Conservation (phyloP, 1,140 invertebrate species). For the Hylyphantes graminicola region DNA sequence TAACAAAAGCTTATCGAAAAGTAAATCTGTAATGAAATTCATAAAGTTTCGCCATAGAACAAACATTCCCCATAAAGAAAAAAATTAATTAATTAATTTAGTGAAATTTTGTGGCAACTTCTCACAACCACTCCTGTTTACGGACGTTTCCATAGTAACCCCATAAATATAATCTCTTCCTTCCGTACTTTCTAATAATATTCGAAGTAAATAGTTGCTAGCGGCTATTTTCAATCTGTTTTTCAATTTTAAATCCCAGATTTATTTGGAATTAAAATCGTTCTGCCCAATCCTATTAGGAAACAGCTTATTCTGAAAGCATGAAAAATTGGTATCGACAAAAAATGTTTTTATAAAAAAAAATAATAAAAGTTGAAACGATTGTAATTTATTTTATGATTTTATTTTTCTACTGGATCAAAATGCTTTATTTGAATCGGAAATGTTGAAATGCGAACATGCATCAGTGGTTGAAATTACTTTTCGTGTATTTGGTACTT, state of each 20-base stretch:
- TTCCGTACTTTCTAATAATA: not conserved
- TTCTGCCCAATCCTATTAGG: conserved; percentile 8
- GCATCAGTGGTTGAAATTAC: not conserved
- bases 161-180: too few species aligned
- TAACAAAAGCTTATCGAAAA: too few species aligned
- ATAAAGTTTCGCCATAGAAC: too few species aligned
- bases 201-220: conserved; percentile 3
- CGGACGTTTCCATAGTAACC: too few species aligned
- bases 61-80: too few species aligned
- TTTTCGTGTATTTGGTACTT: too few species aligned
- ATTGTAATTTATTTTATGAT: not conserved
- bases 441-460: not conserved
- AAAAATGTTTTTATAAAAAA: conserved; percentile 23
- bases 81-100: too few species aligned
- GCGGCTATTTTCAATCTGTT: not conserved
- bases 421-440: not conserved
- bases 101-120: too few species aligned
- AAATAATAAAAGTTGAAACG: conserved; percentile 7
- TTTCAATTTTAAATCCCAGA: conserved; percentile 17
- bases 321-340: not conserved
- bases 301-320: not conserved
- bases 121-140: too few species aligned
- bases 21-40: too few species aligned
- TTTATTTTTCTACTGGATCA: not conserved
- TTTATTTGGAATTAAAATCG: not conserved